Conservation (phyloP, 2,113 vertebrate species). For the Campylomormyrus numenius region DNA sequence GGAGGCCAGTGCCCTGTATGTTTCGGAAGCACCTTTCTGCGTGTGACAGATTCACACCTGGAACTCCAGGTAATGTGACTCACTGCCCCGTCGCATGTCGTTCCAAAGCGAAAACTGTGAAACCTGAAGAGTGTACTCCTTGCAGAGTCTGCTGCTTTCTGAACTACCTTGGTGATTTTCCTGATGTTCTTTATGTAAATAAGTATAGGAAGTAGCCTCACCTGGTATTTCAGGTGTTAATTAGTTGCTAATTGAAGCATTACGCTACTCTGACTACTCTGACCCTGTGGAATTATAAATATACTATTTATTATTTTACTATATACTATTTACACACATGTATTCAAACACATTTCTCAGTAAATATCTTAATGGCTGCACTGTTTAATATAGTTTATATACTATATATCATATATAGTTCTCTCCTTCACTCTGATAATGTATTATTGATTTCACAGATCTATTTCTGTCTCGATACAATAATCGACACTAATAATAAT, state of each 20-base stretch:
- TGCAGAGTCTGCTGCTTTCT: neutral
- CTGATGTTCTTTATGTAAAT: conserved; percentile 7
- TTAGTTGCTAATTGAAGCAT: neutral
- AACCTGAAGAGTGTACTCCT: neutral
- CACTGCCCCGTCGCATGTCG: neutral
- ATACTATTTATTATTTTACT: conserved; percentile 4
- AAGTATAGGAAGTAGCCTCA: conserved; percentile 4
- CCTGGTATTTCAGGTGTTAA: conserved; percentile 1
- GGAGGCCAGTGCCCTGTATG: neutral
- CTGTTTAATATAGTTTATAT: neutral
- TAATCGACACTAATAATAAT: neutral
- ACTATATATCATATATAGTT: neutral
- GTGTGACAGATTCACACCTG: conserved; percentile 8
- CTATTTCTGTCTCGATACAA: neutral
- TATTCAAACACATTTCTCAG: neutral
- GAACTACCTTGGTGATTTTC: neutral
- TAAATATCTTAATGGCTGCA: neutral
- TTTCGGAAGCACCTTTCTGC: neutral
- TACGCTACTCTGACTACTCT: neutral
- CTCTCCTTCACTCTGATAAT: neutral
- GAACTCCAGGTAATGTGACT: conserved; percentile 6
- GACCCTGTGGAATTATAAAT: conserved; percentile 5
- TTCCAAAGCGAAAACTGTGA: neutral
- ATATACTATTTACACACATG: neutral
- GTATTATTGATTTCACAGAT: neutral